A percentile compares a stretch with the other conserved stretches of the same genome.
Conservation (phyloP, 2,113 vertebrate genomes). For the Phainopepla nitens region DNA sequence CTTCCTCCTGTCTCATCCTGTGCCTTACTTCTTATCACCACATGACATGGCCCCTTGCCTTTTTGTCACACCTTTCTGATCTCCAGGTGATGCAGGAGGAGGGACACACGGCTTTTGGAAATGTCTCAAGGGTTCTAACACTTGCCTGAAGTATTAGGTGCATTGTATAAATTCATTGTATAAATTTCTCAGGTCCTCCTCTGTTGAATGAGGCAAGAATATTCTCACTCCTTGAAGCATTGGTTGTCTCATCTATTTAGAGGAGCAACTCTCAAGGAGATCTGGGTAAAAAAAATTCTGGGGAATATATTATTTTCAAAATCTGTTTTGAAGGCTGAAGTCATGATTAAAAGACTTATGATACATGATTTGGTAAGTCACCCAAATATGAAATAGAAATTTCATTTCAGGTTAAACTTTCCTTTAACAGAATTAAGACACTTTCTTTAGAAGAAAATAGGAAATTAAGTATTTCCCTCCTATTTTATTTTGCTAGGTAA, state of each 20-base stretch:
- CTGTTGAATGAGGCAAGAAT: background rate
- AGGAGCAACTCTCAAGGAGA: background rate
- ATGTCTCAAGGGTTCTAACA: background rate
- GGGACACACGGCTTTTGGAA: background rate
- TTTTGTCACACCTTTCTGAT: background rate
- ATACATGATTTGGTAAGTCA: background rate
- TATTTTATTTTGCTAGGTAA: background rate
- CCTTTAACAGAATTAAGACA: background rate
- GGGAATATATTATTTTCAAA: background rate
- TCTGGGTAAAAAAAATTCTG: background rate
- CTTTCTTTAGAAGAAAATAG: background rate
- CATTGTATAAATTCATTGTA: background rate
- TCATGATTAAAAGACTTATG: background rate
- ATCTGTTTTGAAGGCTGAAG: background rate
- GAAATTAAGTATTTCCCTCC: rapidly evolving
- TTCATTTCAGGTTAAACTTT: background rate
- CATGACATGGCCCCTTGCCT: background rate
- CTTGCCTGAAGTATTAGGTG: background rate
- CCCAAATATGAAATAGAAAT: background rate
- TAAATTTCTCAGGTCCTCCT: background rate
- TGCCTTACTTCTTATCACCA: background rate
- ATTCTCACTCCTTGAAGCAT: background rate
- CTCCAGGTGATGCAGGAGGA: background rate
- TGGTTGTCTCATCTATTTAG: background rate
- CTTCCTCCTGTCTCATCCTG: background rate